Conservation (phyloP, 2,113 vertebrate species). For the Edolisoma coerulescens region DNA sequence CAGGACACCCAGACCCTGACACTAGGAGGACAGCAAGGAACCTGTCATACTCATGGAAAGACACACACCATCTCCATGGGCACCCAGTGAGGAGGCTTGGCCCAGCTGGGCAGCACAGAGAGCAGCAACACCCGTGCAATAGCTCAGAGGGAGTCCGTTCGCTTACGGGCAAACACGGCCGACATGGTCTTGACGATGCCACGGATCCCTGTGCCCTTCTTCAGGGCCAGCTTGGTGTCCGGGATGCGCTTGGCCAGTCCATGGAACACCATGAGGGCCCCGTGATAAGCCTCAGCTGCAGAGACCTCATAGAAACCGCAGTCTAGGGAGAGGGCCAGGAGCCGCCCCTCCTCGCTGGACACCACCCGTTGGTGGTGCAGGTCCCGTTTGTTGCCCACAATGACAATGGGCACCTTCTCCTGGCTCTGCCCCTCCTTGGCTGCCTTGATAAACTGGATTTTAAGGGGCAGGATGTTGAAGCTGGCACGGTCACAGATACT, state of each 20-base stretch:
- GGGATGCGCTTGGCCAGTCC: conserved; percentile 77
- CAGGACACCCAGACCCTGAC: neutral
- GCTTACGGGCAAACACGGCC: conserved; percentile 79
- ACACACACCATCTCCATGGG: neutral
- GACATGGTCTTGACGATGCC: conserved; percentile 85
- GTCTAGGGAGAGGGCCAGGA: conserved; percentile 79
- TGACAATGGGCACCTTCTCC: conserved; percentile 79
- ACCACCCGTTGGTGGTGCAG: conserved; percentile 78
- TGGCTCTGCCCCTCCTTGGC: conserved; percentile 70
- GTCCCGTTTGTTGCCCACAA: conserved; percentile 86
- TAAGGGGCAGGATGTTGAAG: conserved; percentile 77
- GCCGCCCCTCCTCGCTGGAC: conserved; percentile 81
- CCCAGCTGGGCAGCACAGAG: neutral
- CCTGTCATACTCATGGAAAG: neutral
- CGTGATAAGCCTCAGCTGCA: conserved; percentile 82
- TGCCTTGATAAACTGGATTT: conserved; percentile 79
- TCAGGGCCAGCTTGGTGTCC: conserved; percentile 69
- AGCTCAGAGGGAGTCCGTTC: conserved; percentile 80
- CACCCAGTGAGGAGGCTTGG: neutral
- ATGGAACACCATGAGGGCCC: conserved; percentile 80
- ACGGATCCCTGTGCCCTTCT: conserved; percentile 76
- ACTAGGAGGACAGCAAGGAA: neutral
- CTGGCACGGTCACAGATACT: conserved; percentile 87
- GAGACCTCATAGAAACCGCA: conserved; percentile 87
- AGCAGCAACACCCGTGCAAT: neutral